Conservation (phyloP, 2,888 invertebrate genomes). For the Abscondita cerata region DNA sequence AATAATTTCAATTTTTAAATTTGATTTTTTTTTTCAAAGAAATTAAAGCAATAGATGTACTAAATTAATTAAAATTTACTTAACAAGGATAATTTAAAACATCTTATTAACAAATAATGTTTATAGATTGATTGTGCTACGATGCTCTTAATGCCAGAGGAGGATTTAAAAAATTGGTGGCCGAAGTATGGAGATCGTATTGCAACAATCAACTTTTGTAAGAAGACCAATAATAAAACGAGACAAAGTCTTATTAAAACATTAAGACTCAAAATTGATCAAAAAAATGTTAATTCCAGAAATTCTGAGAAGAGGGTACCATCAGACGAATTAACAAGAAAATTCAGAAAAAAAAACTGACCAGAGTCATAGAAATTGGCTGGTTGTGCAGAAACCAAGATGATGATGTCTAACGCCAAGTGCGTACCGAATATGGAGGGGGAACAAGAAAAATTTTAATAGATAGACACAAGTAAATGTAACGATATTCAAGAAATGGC, state of each 20-base stretch:
- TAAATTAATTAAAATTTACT: too few relatives aligned
- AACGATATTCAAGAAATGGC: background rate
- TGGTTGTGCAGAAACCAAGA: background rate
- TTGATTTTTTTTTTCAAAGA: too few relatives aligned
- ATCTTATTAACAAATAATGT: too few relatives aligned
- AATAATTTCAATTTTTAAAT: too few relatives aligned
- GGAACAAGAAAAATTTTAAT: slow-evolving; percentile 5
- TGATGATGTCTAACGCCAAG: slow-evolving; percentile 7
- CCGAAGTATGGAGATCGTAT: too few relatives aligned
- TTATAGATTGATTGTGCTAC: too few relatives aligned
- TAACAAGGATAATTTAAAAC: too few relatives aligned
- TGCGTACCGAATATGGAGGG: background rate
- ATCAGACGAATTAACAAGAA: background rate
- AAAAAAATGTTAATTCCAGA: background rate
- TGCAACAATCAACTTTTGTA: too few relatives aligned
- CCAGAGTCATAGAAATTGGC: slow-evolving; percentile 4
- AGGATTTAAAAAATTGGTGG: too few relatives aligned
- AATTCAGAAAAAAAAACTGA: background rate
- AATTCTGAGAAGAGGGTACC: background rate
- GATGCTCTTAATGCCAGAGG: too few relatives aligned
- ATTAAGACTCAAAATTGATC: background rate
- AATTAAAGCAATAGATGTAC: too few relatives aligned
- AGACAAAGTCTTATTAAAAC: background rate
- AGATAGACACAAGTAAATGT: background rate
- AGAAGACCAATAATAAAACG: background rate